These are phyloP conservation scores for Anolis sagrei DNA, from an alignment of 2,113 vertebrate species.

Conservation along the genomic window DNA sequence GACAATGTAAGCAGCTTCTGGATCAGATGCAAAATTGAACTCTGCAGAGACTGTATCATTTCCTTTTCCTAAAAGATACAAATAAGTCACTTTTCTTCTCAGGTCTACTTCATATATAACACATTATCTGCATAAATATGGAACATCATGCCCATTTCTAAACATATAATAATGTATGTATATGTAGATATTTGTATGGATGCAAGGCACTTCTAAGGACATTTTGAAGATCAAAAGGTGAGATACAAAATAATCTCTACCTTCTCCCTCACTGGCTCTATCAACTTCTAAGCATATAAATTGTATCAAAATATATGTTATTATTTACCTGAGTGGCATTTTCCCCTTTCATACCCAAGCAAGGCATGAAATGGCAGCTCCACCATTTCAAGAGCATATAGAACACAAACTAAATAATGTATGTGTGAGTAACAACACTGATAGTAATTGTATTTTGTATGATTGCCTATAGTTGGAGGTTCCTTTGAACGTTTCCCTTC, in stretches of 20 bases:
- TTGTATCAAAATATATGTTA: neutral
- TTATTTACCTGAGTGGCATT: no score
- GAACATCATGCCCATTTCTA: neutral
- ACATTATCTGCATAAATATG: neutral
- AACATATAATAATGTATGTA: neutral
- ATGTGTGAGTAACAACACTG: neutral
- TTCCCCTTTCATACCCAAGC: neutral
- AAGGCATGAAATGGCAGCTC: neutral
- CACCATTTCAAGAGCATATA: neutral
- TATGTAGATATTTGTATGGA: neutral
- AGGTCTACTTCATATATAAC: neutral
- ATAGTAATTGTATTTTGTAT: no score
- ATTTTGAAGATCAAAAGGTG: neutral
- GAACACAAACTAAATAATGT: neutral
- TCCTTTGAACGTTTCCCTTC: neutral
- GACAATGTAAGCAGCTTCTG: slow-evolving; percentile 82
- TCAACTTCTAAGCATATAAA: neutral
- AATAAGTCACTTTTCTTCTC: neutral
- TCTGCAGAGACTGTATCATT: slow-evolving; percentile 78
- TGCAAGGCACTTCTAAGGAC: no score
- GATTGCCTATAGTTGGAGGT: neutral
- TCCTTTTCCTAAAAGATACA: slow-evolving; percentile 72
- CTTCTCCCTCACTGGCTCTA: no score
- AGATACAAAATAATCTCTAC: neutral
- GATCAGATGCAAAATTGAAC: slow-evolving; percentile 81